Percentiles rank a stretch among this genome's conserved stretches.
These are phyloP conservation scores for Heliopora coerulea DNA, from an alignment of 92 coral and sea anemone species.

Conservation along the genomic window DNA sequence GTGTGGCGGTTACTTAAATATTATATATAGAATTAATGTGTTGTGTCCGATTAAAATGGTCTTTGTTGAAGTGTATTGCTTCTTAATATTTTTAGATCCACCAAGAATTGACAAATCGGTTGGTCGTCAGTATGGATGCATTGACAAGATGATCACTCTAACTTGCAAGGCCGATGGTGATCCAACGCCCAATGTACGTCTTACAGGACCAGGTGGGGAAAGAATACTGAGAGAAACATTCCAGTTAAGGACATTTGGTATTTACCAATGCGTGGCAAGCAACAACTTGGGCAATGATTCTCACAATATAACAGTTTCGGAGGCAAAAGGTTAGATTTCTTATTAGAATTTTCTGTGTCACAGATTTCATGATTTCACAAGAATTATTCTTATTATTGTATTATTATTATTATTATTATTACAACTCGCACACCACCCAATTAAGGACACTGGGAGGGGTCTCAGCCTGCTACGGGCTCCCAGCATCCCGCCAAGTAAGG, in stretches of 20 bases:
- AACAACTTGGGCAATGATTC: slow-evolving; percentile 30
- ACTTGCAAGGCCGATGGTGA: slow-evolving; percentile 17
- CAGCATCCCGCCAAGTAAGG: too few relatives aligned
- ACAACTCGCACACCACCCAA: too few relatives aligned
- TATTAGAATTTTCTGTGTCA: too few relatives aligned
- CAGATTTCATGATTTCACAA: too few relatives aligned
- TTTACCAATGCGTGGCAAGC: slow-evolving; percentile 23
- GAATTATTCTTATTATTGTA: too few relatives aligned
- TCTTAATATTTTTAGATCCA: slow-evolving; percentile 29
- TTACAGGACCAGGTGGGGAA: slow-evolving; percentile 19
- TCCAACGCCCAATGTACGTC: slow-evolving; percentile 10
- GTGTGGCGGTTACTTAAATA: too few relatives aligned
- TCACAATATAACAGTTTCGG: slow-evolving; percentile 9
- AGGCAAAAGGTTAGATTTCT: slow-evolving; percentile 1
- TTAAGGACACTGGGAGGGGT: too few relatives aligned
- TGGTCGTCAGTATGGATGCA: slow-evolving; percentile 6
- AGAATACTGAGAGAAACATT: neutral
- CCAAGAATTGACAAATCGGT: slow-evolving; percentile 9
- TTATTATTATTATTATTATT: too few relatives aligned
- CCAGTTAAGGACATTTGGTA: slow-evolving; percentile 20
- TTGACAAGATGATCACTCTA: neutral
- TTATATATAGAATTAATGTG: too few relatives aligned
- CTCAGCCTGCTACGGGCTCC: too few relatives aligned
- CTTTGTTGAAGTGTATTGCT: too few relatives aligned
- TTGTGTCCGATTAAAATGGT: too few relatives aligned